Percentiles rank a stretch among this genome's conserved stretches.
These are phyloP conservation scores for Oxyura jamaicensis DNA, from an alignment of 2,113 vertebrate genomes.

Conservation along the genomic window DNA sequence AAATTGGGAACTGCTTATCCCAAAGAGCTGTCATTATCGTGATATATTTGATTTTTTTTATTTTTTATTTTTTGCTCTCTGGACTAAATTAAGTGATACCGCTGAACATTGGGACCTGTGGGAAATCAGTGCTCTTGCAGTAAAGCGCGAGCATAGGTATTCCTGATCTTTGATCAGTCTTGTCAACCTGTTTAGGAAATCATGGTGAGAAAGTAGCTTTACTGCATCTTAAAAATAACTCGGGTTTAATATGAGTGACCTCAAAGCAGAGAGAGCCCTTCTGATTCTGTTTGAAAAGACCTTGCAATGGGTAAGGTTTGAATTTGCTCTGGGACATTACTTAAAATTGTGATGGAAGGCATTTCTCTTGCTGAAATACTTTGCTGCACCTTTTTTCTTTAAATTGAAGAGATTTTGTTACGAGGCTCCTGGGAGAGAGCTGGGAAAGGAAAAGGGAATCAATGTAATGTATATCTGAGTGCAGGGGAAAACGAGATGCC, in stretches of 20 bases:
- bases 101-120: rapidly evolving
- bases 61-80: not conserved
- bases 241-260: not conserved
- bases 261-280: not conserved
- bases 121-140: not conserved
- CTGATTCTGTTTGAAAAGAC: not conserved
- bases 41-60: not conserved
- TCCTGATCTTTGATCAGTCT: not conserved
- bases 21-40: not conserved
- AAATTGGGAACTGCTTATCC: not conserved
- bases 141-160: not conserved
- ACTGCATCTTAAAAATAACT: not conserved
- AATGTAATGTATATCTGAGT: not conserved
- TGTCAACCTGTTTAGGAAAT: not conserved
- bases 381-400: not conserved
- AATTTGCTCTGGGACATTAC: not conserved
- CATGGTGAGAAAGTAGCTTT: not conserved
- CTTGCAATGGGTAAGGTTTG: not conserved
- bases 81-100: not conserved
- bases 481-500: not conserved
- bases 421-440: conserved; percentile 2
- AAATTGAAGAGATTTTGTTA: not conserved
- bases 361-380: not conserved
- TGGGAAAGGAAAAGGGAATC: conserved; percentile 37
- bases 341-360: not conserved